A percentile compares a stretch with the other conserved stretches of the same genome.
Evolutionary conservation across 2,797 vertebrate species (phyloP).

Genomic region (Falco novaeseelandiae): DNA sequence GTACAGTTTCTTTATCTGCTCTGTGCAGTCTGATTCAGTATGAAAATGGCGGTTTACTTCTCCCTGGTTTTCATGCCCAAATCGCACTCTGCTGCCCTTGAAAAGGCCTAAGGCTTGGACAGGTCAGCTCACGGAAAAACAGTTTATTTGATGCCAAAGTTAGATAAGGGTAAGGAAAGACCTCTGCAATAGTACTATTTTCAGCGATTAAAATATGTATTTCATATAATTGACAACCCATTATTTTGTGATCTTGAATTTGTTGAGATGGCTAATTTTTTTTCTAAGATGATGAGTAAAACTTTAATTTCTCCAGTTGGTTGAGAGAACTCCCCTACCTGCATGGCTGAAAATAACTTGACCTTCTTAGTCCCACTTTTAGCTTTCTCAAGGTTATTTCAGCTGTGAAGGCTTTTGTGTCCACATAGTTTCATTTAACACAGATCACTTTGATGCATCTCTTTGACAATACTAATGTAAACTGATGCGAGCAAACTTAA

Average conservation of each 20-base stretch:
- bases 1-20: background rate
- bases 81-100: background rate
- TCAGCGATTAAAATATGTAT: background rate
- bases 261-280: background rate
- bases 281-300: background rate
- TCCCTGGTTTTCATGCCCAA: background rate
- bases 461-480: background rate
- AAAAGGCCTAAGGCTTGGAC: background rate
- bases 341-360: background rate
- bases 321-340: background rate
- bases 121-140: background rate
- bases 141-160: background rate
- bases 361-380: background rate
- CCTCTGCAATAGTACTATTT: background rate
- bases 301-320: background rate
- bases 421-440: background rate
- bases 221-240: background rate
- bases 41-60: background rate
- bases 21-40: background rate
- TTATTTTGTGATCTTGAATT: background rate
- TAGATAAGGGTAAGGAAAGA: background rate
- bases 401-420: background rate
- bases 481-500: background rate
- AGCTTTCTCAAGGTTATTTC: background rate
- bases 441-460: fast-evolving